These are phyloP conservation scores for roundworm (Caenorhabditis elegans) DNA, from an alignment of 1,140 invertebrate species.

Conservation along the genomic window WBcel235 BX284605.5:10716501-10717000, in stretches of 20 bases:
- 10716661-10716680: background rate
- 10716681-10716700: background rate
- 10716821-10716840: background rate
- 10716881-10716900: background rate
- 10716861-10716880: background rate
- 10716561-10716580: background rate
- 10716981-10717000: slow-evolving; percentile 29
- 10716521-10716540: background rate
- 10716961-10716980: background rate
- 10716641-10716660: background rate
- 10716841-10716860: background rate
- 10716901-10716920: slow-evolving; percentile 15
- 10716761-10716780: background rate
- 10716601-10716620: background rate
- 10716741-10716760: background rate
- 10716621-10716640: background rate
- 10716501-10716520: background rate
- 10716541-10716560: background rate
- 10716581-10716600: slow-evolving; percentile 29
- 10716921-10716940: background rate
- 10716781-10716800: background rate
- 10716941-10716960: slow-evolving; percentile 16
- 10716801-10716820: slow-evolving; percentile 6
- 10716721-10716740: background rate
- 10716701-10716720: background rate